Conservation (phyloP, 92 coral and sea anemone genomes). For the Porites evermanni region DNA sequence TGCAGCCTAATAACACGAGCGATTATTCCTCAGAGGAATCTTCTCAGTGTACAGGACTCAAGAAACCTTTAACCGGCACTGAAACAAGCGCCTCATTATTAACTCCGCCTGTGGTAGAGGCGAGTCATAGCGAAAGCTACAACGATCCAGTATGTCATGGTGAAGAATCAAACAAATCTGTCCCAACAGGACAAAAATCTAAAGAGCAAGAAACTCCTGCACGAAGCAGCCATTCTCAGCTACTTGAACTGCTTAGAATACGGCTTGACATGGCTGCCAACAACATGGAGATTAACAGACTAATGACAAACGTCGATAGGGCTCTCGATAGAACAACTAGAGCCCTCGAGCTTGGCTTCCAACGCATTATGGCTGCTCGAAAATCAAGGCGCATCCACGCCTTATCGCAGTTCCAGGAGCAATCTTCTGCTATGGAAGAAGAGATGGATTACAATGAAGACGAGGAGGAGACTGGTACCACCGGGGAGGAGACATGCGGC, state of each 20-base stretch:
- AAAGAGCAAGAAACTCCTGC: neutral
- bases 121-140: neutral
- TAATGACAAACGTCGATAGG: constrained; percentile 30
- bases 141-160: neutral
- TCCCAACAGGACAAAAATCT: neutral
- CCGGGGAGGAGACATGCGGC: neutral
- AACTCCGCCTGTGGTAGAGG: neutral
- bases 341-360: constrained; percentile 19
- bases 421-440: neutral
- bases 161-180: neutral
- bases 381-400: constrained; percentile 21
- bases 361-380: constrained; percentile 29
- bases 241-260: constrained; percentile 36
- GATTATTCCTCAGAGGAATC: constrained; percentile 31
- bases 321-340: constrained; percentile 37
- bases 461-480: neutral
- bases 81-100: constrained; percentile 24
- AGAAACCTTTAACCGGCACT: constrained; percentile 21
- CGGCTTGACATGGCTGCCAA: constrained; percentile 52
- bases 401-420: neutral
- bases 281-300: constrained; percentile 50
- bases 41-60: constrained; percentile 1
- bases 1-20: constrained; percentile 5
- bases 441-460: neutral
- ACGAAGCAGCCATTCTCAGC: constrained; percentile 17